Conservation (phyloP, 2,113 vertebrate genomes). For the Laticauda laticaudata region DNA sequence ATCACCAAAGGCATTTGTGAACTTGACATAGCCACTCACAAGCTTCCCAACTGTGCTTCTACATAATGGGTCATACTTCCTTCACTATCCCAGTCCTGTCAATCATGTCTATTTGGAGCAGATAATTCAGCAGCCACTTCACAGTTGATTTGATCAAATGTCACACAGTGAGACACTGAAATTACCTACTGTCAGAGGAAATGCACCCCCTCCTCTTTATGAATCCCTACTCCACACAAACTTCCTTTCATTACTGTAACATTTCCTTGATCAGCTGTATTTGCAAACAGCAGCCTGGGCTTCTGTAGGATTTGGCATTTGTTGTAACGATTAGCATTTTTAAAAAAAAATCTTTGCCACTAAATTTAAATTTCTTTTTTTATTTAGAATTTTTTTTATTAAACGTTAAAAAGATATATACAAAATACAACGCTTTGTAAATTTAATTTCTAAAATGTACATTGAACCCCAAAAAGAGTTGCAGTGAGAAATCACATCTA, state of each 20-base stretch:
- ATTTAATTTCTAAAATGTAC: background rate
- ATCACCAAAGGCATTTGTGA: background rate
- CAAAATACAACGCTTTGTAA: background rate
- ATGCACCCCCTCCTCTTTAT: background rate
- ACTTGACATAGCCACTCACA: background rate
- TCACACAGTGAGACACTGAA: background rate
- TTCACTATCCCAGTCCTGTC: background rate
- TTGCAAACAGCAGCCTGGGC: background rate
- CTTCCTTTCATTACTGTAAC: background rate
- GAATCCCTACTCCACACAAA: background rate
- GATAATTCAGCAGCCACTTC: background rate
- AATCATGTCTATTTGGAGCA: background rate
- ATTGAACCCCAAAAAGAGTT: background rate
- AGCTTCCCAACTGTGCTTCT: background rate
- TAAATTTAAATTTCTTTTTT: background rate
- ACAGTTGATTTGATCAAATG: background rate
- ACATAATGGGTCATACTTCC: background rate
- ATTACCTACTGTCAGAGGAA: background rate
- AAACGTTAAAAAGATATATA: too few relatives aligned
- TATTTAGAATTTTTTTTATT: too few relatives aligned
- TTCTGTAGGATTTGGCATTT: background rate
- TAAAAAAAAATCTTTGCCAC: background rate
- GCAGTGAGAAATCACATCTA: background rate
- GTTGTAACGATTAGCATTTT: background rate
- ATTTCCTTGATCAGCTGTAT: background rate